Evolutionary conservation across 2,888 invertebrate genomes (phyloP).

Genomic region (Orthosia gracilis): DNA sequence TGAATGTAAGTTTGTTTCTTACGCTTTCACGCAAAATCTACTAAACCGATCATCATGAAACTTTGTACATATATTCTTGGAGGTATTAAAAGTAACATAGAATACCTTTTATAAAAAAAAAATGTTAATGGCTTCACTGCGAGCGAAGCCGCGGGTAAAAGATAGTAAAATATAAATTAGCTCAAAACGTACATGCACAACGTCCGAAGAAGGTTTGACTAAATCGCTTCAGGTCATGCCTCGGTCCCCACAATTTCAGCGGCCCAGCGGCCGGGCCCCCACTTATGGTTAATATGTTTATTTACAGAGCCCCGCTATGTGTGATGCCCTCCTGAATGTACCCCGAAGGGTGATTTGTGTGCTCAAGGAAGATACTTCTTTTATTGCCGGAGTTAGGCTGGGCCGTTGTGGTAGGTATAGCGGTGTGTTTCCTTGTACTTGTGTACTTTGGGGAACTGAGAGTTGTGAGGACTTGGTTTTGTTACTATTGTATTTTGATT

Average conservation of each 20-base stretch:
- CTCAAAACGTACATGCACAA: too few species aligned
- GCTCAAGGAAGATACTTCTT: constrained; percentile 59
- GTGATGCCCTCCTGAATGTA: constrained; percentile 60
- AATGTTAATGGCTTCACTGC: too few species aligned
- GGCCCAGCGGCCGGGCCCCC: constrained; percentile 75
- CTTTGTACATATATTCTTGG: too few species aligned
- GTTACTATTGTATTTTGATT: not conserved
- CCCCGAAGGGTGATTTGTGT: constrained; percentile 67
- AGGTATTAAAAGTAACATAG: too few species aligned
- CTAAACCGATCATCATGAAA: too few species aligned
- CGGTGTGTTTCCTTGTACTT: constrained; percentile 27
- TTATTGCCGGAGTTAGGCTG: constrained; percentile 50
- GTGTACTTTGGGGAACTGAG: constrained; percentile 31
- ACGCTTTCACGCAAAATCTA: too few species aligned
- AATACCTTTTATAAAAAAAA: too few species aligned
- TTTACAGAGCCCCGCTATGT: constrained; percentile 76
- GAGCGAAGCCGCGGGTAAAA: too few species aligned
- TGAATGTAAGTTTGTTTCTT: too few species aligned
- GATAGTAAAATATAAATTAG: too few species aligned
- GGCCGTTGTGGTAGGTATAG: constrained; percentile 10
- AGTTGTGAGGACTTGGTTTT: constrained; percentile 16
- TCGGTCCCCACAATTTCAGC: constrained; percentile 68
- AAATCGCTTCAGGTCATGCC: constrained; percentile 56
- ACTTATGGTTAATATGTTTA: constrained; percentile 88
- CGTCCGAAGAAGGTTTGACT: too few species aligned